Evolutionary conservation across 2,113 vertebrate species (phyloP), one percentile per base, ranked within the genome.

Genomic region (Ictalurus punctatus): DNA sequence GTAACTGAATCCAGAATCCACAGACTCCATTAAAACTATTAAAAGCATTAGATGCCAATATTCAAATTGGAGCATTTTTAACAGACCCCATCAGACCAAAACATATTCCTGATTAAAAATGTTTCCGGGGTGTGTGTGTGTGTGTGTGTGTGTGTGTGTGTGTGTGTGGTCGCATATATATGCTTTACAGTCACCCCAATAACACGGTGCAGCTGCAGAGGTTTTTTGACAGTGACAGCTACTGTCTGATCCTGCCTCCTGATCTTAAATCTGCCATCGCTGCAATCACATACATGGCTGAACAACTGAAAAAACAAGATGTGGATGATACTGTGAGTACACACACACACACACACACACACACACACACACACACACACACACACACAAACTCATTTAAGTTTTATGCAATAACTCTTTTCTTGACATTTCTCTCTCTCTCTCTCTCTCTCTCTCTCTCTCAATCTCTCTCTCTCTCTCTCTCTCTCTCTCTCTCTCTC

Each of bases 221-320:
- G 30, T 92, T 95, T 84, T 93, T 94, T 2, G 89, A 95, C 90
- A 92, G 93, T 8, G 94, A 96, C 84, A 93, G 89, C 90, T 96
- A 90, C 90, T 96, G 95, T 83, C 93, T 96, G 67, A 94, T 96
- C 80, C 95, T 96, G 84, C 96, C 96, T 8, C 95, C 96, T n/a
- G 95, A 96, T 92, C 95, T 96, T 90, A 96, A 96, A 93, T 96
- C 95, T 1, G 96, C 96, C 90, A 96, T 96, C 27, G 76, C 93
- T 0, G 95, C 95, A 1, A 93, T 96, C 83, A 95, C 95, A 3
- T 96, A 96, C 94, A 95, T 96, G 93, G 93, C 95, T 0, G 95
- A 96, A 85, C 95, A 96, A 90, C 93, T 96, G 90, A 95, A 94
- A 94, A 95, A 93, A 89, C 96, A 96, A 92, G 95, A 96, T 91